Conservation (phyloP, 2,797 vertebrate species). For the Cyclura pinguis region DNA sequence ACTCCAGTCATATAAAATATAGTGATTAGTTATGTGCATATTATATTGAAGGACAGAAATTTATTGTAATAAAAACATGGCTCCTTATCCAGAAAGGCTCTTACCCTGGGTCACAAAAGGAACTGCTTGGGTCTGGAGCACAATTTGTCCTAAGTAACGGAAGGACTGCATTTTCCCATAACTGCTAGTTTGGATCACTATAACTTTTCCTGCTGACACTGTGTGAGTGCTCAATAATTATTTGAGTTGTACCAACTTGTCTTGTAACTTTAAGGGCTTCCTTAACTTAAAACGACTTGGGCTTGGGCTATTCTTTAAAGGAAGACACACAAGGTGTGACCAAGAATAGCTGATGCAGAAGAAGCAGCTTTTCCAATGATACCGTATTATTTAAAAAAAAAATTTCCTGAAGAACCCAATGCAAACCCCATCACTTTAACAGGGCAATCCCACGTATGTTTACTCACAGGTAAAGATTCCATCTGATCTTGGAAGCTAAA, state of each 20-base stretch:
- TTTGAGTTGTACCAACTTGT: constrained; percentile 15
- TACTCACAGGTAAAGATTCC: not conserved
- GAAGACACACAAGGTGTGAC: constrained; percentile 20
- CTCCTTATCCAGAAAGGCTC: not conserved
- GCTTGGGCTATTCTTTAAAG: constrained; percentile 12
- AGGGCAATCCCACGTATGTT: not conserved
- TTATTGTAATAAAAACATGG: not conserved
- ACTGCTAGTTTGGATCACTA: not conserved
- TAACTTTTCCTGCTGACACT: not conserved
- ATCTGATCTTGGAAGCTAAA: too few relatives aligned
- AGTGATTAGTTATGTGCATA: not conserved
- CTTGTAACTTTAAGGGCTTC: constrained; percentile 21
- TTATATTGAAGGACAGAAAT: too few relatives aligned
- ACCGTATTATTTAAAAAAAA: not conserved
- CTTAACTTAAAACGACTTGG: constrained; percentile 16
- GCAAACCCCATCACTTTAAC: not conserved
- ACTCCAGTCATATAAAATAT: not conserved
- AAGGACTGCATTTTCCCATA: not conserved
- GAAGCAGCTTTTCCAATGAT: not conserved
- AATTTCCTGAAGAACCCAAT: not conserved
- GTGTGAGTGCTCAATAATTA: not conserved
- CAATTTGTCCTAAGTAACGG: not conserved
- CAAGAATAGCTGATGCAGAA: constrained; percentile 1
- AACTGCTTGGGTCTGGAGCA: not conserved
- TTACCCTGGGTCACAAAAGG: not conserved